phyloP scores from a whole-genome alignment of 2,797 vertebrate species.

The Petrocephalus schoutedeni region DNA sequence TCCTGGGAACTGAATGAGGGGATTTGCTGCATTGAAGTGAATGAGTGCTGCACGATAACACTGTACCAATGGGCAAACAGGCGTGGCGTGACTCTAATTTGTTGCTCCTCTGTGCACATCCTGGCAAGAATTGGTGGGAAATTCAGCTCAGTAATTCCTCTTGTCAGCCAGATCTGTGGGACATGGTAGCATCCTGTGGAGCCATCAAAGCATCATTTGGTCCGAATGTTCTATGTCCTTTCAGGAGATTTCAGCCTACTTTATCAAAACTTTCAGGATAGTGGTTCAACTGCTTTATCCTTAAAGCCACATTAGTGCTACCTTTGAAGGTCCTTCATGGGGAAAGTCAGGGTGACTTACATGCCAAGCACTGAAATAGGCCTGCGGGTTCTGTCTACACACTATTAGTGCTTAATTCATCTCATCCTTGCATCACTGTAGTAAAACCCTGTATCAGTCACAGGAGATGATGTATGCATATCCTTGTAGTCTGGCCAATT shows the following conservation, averaged over 20 bases:
- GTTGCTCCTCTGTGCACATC: slow-evolving; percentile 8
- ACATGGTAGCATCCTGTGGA: slow-evolving; percentile 12
- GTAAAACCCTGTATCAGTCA: neutral
- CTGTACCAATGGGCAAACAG: slow-evolving; percentile 21
- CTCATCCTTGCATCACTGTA: neutral
- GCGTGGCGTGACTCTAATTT: slow-evolving; percentile 13
- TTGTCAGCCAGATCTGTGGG: slow-evolving; percentile 12
- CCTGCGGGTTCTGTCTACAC: neutral
- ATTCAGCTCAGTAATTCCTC: neutral
- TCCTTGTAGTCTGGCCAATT: neutral
- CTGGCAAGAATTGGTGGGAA: slow-evolving; percentile 23
- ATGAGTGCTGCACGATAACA: slow-evolving; percentile 18
- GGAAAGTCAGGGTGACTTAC: neutral
- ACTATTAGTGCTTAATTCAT: neutral
- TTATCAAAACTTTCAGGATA: neutral
- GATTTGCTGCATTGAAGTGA: slow-evolving; percentile 18
- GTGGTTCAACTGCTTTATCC: neutral
- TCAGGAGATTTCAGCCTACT: neutral
- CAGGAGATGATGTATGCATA: neutral
- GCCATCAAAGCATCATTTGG: neutral
- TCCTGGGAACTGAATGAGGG: slow-evolving; percentile 12
- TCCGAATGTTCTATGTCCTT: neutral
- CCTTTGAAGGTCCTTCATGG: neutral
- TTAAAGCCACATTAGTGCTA: neutral
- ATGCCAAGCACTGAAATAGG: neutral